Evolutionary conservation across 2,888 invertebrate species (phyloP).

Genomic region (Synergus itoensis): DNA sequence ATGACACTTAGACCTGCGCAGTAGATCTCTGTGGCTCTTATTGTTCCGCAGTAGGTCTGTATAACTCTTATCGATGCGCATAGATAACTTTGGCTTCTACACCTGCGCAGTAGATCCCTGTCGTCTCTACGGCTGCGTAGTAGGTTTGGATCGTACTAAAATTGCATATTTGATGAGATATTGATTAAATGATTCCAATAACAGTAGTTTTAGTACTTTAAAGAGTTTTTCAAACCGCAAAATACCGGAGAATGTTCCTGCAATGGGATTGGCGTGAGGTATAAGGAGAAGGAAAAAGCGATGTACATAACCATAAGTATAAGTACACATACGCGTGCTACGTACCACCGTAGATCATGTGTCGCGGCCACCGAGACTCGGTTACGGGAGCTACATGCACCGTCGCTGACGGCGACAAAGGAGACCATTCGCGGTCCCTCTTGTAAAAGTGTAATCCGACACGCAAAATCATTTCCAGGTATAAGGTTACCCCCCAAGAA

Average conservation of each 20-base stretch:
- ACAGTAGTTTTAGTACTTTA: neutral
- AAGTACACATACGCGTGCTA: constrained; percentile 31
- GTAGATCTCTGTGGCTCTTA: neutral
- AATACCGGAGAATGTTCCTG: constrained; percentile 1
- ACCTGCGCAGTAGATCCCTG: neutral
- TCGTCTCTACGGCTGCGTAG: neutral
- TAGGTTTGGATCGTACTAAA: neutral
- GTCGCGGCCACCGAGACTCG: constrained; percentile 28
- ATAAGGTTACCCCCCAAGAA: constrained; percentile 70
- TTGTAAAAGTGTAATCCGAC: constrained; percentile 67
- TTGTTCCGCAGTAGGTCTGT: neutral
- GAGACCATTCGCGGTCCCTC: constrained; percentile 47
- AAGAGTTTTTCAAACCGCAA: neutral
- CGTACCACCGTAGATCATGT: constrained; percentile 38
- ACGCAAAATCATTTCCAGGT: constrained; percentile 73
- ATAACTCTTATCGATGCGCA: neutral
- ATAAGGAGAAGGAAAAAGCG: constrained; percentile 25
- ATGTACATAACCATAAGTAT: constrained; percentile 18
- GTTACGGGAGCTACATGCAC: constrained; percentile 40
- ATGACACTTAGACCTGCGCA: neutral
- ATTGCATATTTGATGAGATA: neutral
- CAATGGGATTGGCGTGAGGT: constrained; percentile 11
- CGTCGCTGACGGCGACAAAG: constrained; percentile 51
- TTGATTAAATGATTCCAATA: neutral
- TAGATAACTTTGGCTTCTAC: neutral